Evolutionary conservation across 2,113 vertebrate genomes (phyloP).

Genomic region (Setophaga kirtlandii): DNA sequence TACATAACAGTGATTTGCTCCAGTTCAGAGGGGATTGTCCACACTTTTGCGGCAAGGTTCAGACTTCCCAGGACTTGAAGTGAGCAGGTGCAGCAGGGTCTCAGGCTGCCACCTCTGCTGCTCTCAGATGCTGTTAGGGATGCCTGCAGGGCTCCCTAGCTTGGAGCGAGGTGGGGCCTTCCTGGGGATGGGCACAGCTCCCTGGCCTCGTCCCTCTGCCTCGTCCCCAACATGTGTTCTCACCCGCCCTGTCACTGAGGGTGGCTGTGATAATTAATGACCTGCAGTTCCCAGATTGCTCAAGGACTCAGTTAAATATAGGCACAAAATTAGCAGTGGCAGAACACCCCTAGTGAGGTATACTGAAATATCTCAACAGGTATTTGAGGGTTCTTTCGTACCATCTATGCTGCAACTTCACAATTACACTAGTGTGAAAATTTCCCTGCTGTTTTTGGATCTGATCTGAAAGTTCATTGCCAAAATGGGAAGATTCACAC

Average conservation of each 20-base stretch:
- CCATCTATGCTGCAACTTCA: neutral
- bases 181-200: neutral
- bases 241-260: fast-evolving
- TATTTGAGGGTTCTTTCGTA: neutral
- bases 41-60: neutral
- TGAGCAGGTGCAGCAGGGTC: neutral
- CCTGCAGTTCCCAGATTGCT: neutral
- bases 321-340: neutral
- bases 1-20: neutral
- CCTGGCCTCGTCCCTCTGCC: neutral
- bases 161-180: neutral
- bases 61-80: neutral
- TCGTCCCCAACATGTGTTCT: fast-evolving
- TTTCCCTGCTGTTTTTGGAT: neutral
- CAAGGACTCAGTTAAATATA: neutral
- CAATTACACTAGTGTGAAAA: neutral
- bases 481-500: neutral
- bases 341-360: neutral
- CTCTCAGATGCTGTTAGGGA: neutral
- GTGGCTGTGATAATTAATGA: neutral
- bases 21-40: neutral
- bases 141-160: neutral
- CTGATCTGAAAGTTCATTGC: neutral
- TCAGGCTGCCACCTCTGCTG: neutral
- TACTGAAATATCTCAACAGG: neutral